Percentiles rank a stretch among this genome's conserved stretches.
Conservation (phyloP, 2,113 vertebrate genomes). For the Megaleporinus macrocephalus region DNA sequence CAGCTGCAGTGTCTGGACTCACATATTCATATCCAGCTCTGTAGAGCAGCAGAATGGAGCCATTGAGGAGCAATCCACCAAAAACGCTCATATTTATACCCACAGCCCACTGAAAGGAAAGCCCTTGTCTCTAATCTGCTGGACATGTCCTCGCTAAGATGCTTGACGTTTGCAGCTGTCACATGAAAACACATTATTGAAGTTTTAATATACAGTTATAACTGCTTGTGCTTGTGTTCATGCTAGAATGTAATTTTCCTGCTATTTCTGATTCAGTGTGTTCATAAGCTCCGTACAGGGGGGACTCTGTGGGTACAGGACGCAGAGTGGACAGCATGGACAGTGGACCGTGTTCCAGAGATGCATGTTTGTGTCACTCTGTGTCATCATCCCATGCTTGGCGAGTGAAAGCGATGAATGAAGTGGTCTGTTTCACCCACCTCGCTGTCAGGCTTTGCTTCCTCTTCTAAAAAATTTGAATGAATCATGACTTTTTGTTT, state of each 20-base stretch:
- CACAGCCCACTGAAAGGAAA: too few relatives aligned
- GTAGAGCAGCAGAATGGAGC: neutral
- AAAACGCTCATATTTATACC: neutral
- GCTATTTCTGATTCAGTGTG: neutral
- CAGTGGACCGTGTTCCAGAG: neutral
- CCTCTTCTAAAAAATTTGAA: neutral
- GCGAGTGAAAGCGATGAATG: neutral
- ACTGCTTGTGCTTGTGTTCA: neutral
- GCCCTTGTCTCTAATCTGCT: neutral
- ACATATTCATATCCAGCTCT: neutral
- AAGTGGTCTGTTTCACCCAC: neutral
- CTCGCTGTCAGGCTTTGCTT: neutral
- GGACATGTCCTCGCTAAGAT: neutral
- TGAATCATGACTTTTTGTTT: neutral
- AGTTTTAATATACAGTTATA: neutral
- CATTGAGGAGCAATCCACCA: neutral
- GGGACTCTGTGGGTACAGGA: neutral
- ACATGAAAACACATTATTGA: neutral
- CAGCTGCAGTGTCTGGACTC: neutral
- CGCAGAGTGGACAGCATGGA: neutral
- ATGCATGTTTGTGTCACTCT: neutral
- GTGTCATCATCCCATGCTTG: neutral
- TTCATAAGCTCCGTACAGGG: neutral
- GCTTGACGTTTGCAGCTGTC: neutral
- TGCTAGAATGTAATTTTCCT: neutral